phyloP scores from a whole-genome alignment of 1,140 invertebrate species.

The Euwallacea similis region DNA sequence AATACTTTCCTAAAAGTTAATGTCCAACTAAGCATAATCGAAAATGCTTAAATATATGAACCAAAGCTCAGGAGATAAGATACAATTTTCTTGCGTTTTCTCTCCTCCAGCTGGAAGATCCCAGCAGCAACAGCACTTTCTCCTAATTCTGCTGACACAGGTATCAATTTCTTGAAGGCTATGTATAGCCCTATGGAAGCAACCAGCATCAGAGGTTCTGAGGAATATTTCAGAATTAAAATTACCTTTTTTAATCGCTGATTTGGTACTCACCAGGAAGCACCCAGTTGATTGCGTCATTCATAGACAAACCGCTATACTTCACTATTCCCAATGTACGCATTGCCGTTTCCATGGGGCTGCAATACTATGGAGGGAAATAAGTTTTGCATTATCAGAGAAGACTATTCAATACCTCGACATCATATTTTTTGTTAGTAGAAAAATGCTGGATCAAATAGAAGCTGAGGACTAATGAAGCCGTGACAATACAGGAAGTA shows the following conservation, averaged over 20 bases:
- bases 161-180: not conserved
- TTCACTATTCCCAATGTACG: slow-evolving; percentile 4
- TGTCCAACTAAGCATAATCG: not conserved
- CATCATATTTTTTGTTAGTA: not conserved
- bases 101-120: not conserved
- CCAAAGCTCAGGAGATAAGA: not conserved
- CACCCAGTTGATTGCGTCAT: not conserved
- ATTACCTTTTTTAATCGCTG: not conserved
- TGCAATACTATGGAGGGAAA: slow-evolving; percentile 2
- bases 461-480: slow-evolving; percentile 4
- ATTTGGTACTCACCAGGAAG: not conserved
- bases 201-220: slow-evolving; percentile 12
- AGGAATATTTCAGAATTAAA: not conserved
- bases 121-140: not conserved
- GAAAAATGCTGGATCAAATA: slow-evolving; percentile 10
- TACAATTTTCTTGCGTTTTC: not conserved
- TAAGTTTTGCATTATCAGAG: not conserved
- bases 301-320: not conserved
- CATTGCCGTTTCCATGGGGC: not conserved
- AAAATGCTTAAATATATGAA: not conserved
- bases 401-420: not conserved
- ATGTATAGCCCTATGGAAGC: slow-evolving; percentile 1
- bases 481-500: not conserved
- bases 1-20: not conserved
- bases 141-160: not conserved